Percentiles rank a stretch among this genome's conserved stretches.
Conservation (phyloP, 1,140 invertebrate species). For the Acromyrmex charruanus region DNA sequence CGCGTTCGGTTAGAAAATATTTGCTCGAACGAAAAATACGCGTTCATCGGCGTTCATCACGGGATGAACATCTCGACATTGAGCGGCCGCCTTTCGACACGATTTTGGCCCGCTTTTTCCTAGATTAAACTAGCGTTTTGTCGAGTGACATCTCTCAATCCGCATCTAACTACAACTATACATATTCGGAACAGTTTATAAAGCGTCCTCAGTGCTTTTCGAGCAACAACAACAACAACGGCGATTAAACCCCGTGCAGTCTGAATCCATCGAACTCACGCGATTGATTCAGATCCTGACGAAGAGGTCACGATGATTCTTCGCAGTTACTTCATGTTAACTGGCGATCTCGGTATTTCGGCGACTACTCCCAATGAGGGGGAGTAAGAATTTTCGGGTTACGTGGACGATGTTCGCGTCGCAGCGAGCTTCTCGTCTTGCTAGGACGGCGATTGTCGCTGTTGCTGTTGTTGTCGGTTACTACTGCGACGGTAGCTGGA, state of each 20-base stretch:
- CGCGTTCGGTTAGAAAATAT: slow-evolving; percentile 42
- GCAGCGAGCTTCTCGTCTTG: slow-evolving; percentile 57
- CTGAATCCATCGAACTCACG: slow-evolving; percentile 25
- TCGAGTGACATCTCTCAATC: slow-evolving; percentile 18
- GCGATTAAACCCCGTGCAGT: background rate
- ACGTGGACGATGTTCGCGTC: slow-evolving; percentile 43
- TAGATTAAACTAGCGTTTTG: slow-evolving; percentile 9
- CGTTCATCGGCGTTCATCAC: slow-evolving; percentile 12
- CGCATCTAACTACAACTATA: slow-evolving; percentile 12
- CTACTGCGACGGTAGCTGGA: slow-evolving; percentile 74
- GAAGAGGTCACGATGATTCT: background rate
- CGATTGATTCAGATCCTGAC: slow-evolving; percentile 24
- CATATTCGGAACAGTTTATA: slow-evolving; percentile 34
- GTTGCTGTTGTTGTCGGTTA: slow-evolving; percentile 68
- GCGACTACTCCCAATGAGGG: slow-evolving; percentile 20
- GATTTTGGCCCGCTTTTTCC: background rate
- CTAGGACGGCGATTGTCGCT: slow-evolving; percentile 80
- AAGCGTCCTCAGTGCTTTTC: background rate
- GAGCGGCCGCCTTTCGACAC: background rate
- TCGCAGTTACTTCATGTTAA: slow-evolving; percentile 37
- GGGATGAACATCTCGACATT: slow-evolving; percentile 11
- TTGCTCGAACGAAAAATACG: slow-evolving; percentile 44
- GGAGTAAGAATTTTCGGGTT: slow-evolving; percentile 38
- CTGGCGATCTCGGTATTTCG: background rate
- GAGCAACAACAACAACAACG: slow-evolving; percentile 20